Evolutionary conservation across 2,113 vertebrate genomes (phyloP).

Genomic region (Ammodytes marinus): DNA sequence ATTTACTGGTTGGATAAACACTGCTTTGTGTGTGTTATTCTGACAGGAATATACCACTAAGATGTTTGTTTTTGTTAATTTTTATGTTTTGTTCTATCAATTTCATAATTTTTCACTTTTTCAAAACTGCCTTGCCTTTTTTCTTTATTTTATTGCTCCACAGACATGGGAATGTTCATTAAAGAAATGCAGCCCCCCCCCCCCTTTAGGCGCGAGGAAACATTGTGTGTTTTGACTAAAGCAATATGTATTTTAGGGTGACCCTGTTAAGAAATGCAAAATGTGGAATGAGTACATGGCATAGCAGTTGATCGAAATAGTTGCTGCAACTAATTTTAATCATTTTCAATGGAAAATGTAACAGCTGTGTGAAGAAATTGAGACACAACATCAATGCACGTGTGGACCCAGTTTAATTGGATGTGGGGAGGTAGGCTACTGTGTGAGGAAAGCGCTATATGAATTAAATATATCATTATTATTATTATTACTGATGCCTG

Average conservation of each 20-base stretch:
- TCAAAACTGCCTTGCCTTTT: background rate
- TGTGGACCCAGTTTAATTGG: too few relatives aligned
- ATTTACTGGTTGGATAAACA: slow-evolving; percentile 52
- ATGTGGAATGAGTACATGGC: background rate
- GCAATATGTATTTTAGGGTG: background rate
- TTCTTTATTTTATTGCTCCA: background rate
- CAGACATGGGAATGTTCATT: background rate
- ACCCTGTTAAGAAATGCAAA: background rate
- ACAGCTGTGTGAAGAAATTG: too few relatives aligned
- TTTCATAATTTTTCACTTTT: slow-evolving; percentile 1
- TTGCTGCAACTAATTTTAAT: background rate
- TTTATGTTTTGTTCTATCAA: slow-evolving; percentile 9
- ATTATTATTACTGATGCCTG: too few relatives aligned
- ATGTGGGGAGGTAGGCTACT: too few relatives aligned
- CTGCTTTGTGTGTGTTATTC: slow-evolving; percentile 10
- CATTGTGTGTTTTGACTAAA: background rate
- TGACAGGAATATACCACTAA: background rate
- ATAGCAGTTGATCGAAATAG: background rate
- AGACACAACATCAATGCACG: too few relatives aligned
- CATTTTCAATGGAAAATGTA: too few relatives aligned
- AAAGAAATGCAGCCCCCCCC: background rate
- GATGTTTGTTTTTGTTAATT: slow-evolving; percentile 25
- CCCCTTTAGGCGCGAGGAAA: background rate
- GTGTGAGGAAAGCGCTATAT: too few relatives aligned
- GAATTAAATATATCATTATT: too few relatives aligned